Percentiles rank a stretch among this genome's conserved stretches.
Evolutionary conservation across 2,113 vertebrate species (phyloP).

Genomic region (Sturnira hondurensis): DNA sequence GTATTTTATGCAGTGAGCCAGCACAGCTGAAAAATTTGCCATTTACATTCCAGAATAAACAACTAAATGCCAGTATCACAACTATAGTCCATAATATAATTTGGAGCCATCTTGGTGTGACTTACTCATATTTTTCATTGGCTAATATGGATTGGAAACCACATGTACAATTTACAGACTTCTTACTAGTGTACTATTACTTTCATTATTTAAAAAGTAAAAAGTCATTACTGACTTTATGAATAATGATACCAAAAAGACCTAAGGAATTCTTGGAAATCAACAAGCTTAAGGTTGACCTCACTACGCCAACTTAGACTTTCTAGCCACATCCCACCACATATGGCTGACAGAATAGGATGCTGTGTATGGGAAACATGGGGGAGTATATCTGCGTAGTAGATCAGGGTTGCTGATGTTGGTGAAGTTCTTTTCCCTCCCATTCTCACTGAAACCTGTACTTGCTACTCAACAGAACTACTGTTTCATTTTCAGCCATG

Average conservation of each 20-base stretch:
- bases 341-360: neutral
- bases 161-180: neutral
- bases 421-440: neutral
- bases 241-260: neutral
- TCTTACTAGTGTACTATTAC: neutral
- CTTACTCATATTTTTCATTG: slow-evolving; percentile 7
- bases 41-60: slow-evolving; percentile 36
- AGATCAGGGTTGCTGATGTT: neutral
- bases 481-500: slow-evolving; percentile 32
- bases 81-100: neutral
- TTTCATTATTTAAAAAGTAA: slow-evolving; percentile 12
- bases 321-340: neutral
- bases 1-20: neutral
- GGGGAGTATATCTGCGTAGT: neutral
- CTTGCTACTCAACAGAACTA: slow-evolving; percentile 33
- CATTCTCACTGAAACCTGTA: neutral
- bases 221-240: neutral
- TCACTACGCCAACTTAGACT: neutral
- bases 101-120: slow-evolving; percentile 11
- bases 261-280: neutral
- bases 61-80: neutral
- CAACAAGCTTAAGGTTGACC: neutral
- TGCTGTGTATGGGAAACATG: neutral
- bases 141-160: neutral
- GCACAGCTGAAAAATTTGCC: slow-evolving; percentile 15